Evolutionary conservation across 2,113 vertebrate genomes (phyloP).

Genomic region (Menura novaehollandiae): DNA sequence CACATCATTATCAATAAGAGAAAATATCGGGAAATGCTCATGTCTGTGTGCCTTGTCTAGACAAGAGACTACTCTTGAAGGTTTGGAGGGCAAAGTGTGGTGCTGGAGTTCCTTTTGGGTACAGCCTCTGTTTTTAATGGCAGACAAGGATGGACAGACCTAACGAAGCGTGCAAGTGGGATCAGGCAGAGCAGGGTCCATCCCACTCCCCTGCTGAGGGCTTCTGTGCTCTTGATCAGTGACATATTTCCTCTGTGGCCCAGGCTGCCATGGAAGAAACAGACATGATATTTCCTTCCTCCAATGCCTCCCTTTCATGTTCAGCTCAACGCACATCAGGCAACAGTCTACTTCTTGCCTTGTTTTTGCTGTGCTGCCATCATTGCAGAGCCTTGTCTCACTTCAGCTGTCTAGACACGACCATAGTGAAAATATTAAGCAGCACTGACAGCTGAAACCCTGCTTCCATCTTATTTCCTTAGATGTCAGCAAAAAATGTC

Average conservation of each 20-base stretch:
- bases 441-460: background rate
- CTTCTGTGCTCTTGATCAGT: background rate
- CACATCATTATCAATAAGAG: background rate
- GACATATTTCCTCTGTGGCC: background rate
- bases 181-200: background rate
- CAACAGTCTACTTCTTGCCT: background rate
- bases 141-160: background rate
- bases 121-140: background rate
- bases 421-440: constrained; percentile 9
- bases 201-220: background rate
- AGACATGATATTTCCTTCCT: background rate
- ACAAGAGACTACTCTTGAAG: background rate
- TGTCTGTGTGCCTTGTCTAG: background rate
- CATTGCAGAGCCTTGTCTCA: background rate
- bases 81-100: background rate
- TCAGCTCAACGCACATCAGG: background rate
- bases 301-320: background rate
- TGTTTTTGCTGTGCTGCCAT: background rate
- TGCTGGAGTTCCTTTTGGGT: background rate
- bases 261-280: background rate
- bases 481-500: constrained; percentile 5
- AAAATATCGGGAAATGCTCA: background rate
- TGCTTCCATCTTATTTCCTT: constrained; percentile 23
- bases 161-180: background rate
- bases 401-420: background rate